A percentile compares a stretch with the other conserved stretches of the same genome.
phyloP scores from a whole-genome alignment of 2,888 invertebrate species.

The Thysanoteuthis rhombus region DNA sequence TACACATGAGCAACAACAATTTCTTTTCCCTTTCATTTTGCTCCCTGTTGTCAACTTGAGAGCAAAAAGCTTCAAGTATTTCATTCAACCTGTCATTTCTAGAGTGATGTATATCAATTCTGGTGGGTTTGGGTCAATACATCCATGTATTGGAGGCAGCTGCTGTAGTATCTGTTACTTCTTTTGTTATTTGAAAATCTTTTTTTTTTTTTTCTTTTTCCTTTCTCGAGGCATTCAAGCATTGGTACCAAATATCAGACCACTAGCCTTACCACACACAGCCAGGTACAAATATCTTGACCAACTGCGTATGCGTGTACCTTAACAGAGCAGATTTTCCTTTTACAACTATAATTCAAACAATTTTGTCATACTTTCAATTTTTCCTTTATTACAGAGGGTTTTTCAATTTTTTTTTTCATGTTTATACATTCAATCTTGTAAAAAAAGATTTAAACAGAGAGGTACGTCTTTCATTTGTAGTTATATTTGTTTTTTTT shows the following conservation, averaged over 20 bases:
- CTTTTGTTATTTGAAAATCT: not conserved
- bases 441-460: not conserved
- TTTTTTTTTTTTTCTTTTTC: not conserved
- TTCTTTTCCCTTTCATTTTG: not conserved
- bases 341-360: not conserved
- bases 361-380: not conserved
- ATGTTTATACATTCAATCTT: not conserved
- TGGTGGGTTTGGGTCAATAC: not conserved
- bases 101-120: not conserved
- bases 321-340: not conserved
- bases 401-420: not conserved
- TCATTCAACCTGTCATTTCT: constrained; percentile 19
- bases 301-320: not conserved
- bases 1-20: constrained; percentile 22
- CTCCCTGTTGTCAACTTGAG: not conserved
- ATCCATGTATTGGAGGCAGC: not conserved
- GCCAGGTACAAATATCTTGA: not conserved
- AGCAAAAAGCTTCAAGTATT: not conserved
- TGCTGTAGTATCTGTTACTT: not conserved
- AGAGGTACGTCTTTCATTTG: not conserved
- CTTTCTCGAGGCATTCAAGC: not conserved
- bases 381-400: not conserved
- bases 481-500: too few species aligned
- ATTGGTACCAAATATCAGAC: not conserved
- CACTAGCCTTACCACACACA: not conserved